phyloP scores from a whole-genome alignment of 2,797 vertebrate species.

The Pseudomugil tenellus region DNA sequence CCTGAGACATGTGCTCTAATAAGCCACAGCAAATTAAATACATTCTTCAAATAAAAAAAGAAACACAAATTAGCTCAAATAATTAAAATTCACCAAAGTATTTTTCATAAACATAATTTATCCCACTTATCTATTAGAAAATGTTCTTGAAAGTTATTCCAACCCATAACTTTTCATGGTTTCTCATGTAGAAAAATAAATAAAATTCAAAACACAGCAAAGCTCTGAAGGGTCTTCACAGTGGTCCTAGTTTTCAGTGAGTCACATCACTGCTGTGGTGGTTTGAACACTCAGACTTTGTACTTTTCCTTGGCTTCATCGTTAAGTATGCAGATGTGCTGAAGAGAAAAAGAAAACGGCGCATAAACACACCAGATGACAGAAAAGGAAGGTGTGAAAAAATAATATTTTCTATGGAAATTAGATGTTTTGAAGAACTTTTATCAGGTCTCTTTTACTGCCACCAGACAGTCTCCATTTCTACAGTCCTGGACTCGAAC shows the following conservation, averaged over 20 bases:
- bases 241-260: constrained; percentile 72
- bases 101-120: constrained; percentile 37
- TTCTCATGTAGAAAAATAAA: constrained; percentile 69
- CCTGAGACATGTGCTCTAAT: constrained; percentile 46
- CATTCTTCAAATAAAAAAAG: constrained; percentile 13
- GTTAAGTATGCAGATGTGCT: constrained; percentile 89
- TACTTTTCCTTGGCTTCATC: constrained; percentile 88
- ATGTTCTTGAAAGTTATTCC: constrained; percentile 44
- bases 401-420: neutral
- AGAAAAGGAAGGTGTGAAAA: neutral
- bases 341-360: constrained; percentile 18
- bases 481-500: neutral
- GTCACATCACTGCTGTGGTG: constrained; percentile 27
- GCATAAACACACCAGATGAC: neutral
- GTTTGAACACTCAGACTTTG: constrained; percentile 73
- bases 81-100: constrained; percentile 51
- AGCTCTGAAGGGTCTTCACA: constrained; percentile 71
- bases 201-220: constrained; percentile 62
- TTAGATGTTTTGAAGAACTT: neutral
- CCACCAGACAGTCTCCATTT: neutral
- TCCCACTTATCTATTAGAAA: constrained; percentile 26
- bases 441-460: neutral
- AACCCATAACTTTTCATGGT: constrained; percentile 55
- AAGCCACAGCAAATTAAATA: constrained; percentile 32
- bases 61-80: constrained; percentile 51